These are phyloP conservation scores for Drosophila mimetica DNA, from an alignment of 2,888 invertebrate species.

Conservation along the genomic window DNA sequence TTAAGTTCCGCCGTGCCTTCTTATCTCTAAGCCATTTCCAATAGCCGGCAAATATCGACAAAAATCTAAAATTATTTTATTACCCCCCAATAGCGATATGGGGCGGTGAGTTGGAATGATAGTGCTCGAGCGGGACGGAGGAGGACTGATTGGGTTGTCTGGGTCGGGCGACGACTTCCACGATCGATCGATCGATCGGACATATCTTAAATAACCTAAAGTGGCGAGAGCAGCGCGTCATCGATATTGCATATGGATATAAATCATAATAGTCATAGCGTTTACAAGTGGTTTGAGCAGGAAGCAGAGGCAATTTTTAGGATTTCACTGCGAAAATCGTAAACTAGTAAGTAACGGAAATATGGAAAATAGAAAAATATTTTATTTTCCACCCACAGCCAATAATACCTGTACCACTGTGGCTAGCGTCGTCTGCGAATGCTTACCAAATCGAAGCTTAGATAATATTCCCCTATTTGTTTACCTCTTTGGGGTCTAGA, in stretches of 20 bases:
- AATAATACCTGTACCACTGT: constrained; percentile 43
- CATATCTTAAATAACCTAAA: constrained; percentile 16
- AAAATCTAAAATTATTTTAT: constrained; percentile 54
- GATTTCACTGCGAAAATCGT: not conserved
- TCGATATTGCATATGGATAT: constrained; percentile 17
- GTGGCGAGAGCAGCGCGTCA: constrained; percentile 4
- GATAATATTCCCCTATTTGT: constrained; percentile 71
- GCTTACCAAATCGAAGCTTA: constrained; percentile 67
- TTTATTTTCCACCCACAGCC: not conserved
- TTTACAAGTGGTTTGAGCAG: not conserved
- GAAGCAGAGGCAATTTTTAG: not conserved
- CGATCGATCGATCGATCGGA: constrained; percentile 31
- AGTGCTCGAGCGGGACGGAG: constrained; percentile 5
- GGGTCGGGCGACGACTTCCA: constrained; percentile 18
- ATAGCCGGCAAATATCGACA: constrained; percentile 46
- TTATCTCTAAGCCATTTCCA: constrained; percentile 61
- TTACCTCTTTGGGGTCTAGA: constrained; percentile 73
- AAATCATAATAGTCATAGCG: constrained; percentile 5
- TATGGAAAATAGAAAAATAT: not conserved
- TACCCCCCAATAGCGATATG: constrained; percentile 32
- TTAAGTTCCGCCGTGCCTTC: constrained; percentile 16
- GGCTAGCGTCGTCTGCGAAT: constrained; percentile 25
- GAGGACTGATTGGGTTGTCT: constrained; percentile 23
- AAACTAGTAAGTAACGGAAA: not conserved
- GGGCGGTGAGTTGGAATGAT: constrained; percentile 4